Conservation (phyloP, 2,113 vertebrate species). For the Cyanocitta stelleri region DNA sequence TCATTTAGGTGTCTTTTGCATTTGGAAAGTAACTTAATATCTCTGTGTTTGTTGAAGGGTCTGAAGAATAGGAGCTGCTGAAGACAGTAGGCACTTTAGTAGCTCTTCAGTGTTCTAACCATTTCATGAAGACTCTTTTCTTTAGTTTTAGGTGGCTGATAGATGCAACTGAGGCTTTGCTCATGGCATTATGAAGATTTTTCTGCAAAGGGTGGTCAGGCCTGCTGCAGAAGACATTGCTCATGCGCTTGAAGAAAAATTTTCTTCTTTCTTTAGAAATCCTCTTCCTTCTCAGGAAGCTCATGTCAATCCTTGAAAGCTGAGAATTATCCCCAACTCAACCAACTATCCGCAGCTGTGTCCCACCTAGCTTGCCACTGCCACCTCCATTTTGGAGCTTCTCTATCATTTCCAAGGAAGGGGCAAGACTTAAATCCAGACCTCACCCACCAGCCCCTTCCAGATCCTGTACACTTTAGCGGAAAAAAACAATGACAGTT, state of each 20-base stretch:
- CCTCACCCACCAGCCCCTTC: rapidly evolving
- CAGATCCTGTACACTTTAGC: background rate
- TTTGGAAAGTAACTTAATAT: background rate
- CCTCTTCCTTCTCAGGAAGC: background rate
- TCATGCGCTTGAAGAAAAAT: background rate
- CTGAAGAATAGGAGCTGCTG: background rate
- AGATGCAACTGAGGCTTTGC: background rate
- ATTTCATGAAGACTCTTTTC: background rate
- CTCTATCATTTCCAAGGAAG: background rate
- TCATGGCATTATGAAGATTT: background rate
- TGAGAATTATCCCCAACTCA: background rate
- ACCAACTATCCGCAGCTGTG: background rate
- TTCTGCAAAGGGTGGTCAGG: background rate
- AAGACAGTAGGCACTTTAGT: background rate
- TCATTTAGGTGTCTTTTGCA: background rate
- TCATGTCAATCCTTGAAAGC: background rate
- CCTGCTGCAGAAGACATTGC: background rate
- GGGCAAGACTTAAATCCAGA: background rate
- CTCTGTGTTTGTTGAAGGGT: background rate
- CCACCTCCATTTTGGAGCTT: background rate
- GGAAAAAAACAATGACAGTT: background rate
- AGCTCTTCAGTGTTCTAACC: background rate
- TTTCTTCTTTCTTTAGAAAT: background rate
- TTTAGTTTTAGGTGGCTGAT: background rate
- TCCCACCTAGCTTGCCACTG: background rate